Conservation (phyloP, 2,888 invertebrate species). For the Harpalus rubripes region DNA sequence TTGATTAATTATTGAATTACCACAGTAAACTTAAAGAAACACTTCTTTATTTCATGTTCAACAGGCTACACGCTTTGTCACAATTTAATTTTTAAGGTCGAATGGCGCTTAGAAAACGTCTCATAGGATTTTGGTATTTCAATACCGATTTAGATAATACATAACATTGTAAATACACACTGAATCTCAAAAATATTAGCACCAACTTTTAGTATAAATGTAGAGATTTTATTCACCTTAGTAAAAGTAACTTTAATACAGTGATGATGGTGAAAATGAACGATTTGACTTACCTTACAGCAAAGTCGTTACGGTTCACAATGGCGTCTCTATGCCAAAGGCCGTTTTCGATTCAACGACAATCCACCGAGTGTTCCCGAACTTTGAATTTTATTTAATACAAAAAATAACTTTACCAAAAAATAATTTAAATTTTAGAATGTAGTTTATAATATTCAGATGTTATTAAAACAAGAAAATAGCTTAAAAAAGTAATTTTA, state of each 20-base stretch:
- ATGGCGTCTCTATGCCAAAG: constrained; percentile 85
- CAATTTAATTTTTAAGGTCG: constrained; percentile 74
- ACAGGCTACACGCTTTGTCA: constrained; percentile 70
- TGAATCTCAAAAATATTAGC: constrained; percentile 77
- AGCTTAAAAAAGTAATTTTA: constrained; percentile 28
- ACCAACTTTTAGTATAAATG: constrained; percentile 69
- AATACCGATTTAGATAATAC: constrained; percentile 80
- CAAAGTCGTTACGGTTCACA: constrained; percentile 90
- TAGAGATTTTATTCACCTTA: constrained; percentile 75
- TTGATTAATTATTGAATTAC: background rate
- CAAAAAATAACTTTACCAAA: constrained; percentile 38
- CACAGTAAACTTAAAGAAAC: constrained; percentile 46
- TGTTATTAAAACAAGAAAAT: background rate
- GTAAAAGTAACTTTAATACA: constrained; percentile 79
- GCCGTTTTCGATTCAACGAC: constrained; percentile 71
- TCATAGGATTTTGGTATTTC: constrained; percentile 85
- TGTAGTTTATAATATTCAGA: background rate
- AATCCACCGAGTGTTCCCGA: constrained; percentile 61
- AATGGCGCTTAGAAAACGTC: constrained; percentile 84
- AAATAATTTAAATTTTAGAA: constrained; percentile 49
- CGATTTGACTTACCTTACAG: constrained; percentile 83
- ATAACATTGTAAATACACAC: constrained; percentile 78
- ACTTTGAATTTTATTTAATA: constrained; percentile 45
- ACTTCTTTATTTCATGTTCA: constrained; percentile 68
- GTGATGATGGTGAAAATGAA: constrained; percentile 84